Percentiles rank a stretch among this genome's conserved stretches.
Conservation (phyloP, 2,888 invertebrate genomes). For the Gonocerus acuteangulatus region DNA sequence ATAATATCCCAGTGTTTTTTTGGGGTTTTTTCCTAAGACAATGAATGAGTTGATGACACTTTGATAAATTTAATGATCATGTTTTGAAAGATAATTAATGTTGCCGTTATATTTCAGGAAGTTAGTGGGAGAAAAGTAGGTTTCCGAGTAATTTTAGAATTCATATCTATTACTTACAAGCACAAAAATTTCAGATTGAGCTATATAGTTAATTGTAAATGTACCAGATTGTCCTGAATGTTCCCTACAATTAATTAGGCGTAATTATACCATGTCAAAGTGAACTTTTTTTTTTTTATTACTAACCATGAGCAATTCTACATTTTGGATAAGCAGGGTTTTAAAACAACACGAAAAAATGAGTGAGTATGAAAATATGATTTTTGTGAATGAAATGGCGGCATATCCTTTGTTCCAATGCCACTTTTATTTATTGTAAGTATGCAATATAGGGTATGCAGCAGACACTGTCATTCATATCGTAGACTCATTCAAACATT, state of each 20-base stretch:
- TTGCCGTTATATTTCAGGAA: background rate
- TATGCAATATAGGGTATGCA: slow-evolving; percentile 22
- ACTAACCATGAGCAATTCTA: slow-evolving; percentile 33
- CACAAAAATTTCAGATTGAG: slow-evolving; percentile 31
- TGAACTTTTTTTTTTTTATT: slow-evolving; percentile 25
- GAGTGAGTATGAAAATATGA: slow-evolving; percentile 21
- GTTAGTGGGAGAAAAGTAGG: slow-evolving; percentile 14
- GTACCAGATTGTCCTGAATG: slow-evolving; percentile 36
- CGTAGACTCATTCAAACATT: background rate
- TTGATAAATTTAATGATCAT: slow-evolving; percentile 1
- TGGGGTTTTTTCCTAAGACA: background rate
- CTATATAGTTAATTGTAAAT: slow-evolving; percentile 34
- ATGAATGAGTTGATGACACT: slow-evolving; percentile 2
- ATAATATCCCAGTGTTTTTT: too few species aligned
- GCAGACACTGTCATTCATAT: background rate
- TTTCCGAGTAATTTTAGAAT: slow-evolving; percentile 17
- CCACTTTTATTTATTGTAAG: background rate
- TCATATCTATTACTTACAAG: slow-evolving; percentile 5
- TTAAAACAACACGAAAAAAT: background rate
- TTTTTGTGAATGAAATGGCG: background rate
- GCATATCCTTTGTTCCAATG: background rate
- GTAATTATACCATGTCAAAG: slow-evolving; percentile 33
- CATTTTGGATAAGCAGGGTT: slow-evolving; percentile 3
- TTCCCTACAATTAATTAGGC: slow-evolving; percentile 36
- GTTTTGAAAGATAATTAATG: too few species aligned